phyloP scores from a whole-genome alignment of 2,797 vertebrate species.

The Sebastes aleutianus region DNA sequence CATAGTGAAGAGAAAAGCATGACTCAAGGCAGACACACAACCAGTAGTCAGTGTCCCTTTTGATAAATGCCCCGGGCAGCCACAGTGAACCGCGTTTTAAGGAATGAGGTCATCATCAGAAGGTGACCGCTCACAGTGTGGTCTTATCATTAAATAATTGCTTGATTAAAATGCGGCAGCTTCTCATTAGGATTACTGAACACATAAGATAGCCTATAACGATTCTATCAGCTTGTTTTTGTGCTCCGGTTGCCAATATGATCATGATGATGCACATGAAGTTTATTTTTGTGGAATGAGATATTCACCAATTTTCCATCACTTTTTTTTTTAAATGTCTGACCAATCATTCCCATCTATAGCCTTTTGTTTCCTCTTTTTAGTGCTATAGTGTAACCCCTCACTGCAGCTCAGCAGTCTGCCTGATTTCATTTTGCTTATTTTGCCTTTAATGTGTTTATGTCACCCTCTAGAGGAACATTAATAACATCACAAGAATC shows the following conservation, averaged over 20 bases:
- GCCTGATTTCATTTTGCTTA: not conserved
- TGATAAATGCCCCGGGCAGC: conserved; percentile 28
- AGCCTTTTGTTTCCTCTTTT: not conserved
- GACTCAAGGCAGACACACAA: conserved; percentile 7
- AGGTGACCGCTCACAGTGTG: conserved; percentile 31
- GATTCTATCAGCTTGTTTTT: not conserved
- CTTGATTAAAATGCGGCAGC: conserved; percentile 12
- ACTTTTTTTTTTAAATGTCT: not conserved
- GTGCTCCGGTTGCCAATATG: not conserved
- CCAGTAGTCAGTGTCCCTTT: conserved; percentile 11
- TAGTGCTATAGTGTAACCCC: too few relatives aligned
- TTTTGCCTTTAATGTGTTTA: conserved; percentile 26
- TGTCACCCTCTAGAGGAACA: conserved; percentile 67
- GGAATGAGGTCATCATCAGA: conserved; percentile 42
- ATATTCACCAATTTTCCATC: not conserved
- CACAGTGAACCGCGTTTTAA: conserved; percentile 3
- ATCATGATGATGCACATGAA: not conserved
- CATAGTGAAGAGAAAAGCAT: conserved; percentile 15
- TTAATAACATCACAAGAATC: conserved; percentile 24
- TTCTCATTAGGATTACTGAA: not conserved
- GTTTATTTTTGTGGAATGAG: not conserved
- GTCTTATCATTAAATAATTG: not conserved
- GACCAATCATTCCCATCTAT: not conserved
- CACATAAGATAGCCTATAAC: not conserved
- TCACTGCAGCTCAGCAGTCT: not conserved